Evolutionary conservation across 2,113 vertebrate genomes (phyloP), one percentile per base, ranked within the genome.

Genomic region (Otocyon megalotis): DNA sequence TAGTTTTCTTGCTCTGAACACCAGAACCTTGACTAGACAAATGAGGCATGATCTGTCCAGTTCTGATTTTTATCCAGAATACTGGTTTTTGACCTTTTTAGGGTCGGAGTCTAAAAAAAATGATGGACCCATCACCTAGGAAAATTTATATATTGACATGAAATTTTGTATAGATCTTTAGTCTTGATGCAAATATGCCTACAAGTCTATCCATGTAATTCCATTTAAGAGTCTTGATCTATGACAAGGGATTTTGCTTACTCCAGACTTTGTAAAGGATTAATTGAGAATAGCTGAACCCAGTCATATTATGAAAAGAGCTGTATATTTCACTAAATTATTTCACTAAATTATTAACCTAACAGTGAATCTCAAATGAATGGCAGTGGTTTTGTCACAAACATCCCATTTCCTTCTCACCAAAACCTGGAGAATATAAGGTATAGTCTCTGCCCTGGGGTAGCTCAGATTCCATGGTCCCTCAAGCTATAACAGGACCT

Each of bases 31-130:
- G 30, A n/a, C 53, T 63, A 85, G 6, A 69, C 20, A 54, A 32
- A 50, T 71, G 20, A 96, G 2, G 30, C 58, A 77, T 58, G 20
- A 79, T 19, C 32, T 67, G 32, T 28, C 10, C 19, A 48, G 48
- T 91, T 97, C 56, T 60, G 32, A 54, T 79, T 80, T 90, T 87
- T 88, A 76, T 81, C 48, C 35, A 77, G 93, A 81, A 96, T 90
- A 69, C 3, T 58, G 3, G 9, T 35, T 72, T 43, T 79, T 95
- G 32, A 48, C 32, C 48, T 88, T 88, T 96, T 71, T 50, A 60
- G 28, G 8, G 6, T 76, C 37, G 81, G 32, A 7, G 4, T 71
- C 56, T 90, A 74, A 87, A 88, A 50, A 92, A 53, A 88, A 16
- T 24, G 37, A 53, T 79, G 63, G 50, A 72, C 8, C 3, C 1